A percentile compares a stretch with the other conserved stretches of the same genome.
Conservation (phyloP, 2,797 vertebrate species). For the Pterois miles region DNA sequence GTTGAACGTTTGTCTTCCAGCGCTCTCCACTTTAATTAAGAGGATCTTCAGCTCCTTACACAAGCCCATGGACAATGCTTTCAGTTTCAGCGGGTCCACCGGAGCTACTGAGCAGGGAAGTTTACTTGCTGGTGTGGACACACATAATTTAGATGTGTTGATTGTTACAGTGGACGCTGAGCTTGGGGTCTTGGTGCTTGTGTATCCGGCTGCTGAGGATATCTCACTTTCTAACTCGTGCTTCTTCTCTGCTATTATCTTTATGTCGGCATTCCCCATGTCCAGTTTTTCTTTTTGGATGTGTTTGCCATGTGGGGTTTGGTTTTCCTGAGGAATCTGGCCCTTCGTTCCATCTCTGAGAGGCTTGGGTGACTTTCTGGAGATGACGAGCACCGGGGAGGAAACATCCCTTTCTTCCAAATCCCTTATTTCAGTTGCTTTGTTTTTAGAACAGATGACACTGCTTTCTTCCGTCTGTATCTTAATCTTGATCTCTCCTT, state of each 20-base stretch:
- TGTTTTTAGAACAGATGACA: conserved; percentile 32
- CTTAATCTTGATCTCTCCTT: conserved; percentile 62
- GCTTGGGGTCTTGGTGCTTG: conserved; percentile 31
- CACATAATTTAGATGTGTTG: conserved; percentile 44
- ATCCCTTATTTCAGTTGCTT: conserved; percentile 41
- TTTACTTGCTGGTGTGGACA: conserved; percentile 41
- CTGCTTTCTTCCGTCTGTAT: conserved; percentile 58
- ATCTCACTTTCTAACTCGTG: conserved; percentile 49
- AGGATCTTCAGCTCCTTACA: conserved; percentile 90
- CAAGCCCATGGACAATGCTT: conserved; percentile 86
- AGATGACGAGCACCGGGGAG: conserved; percentile 39
- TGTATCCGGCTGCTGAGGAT: conserved; percentile 15
- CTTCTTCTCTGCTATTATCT: conserved; percentile 26
- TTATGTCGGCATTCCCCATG: conserved; percentile 36
- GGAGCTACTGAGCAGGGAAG: conserved; percentile 56
- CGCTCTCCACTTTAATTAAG: conserved; percentile 88
- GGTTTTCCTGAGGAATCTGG: conserved; percentile 81
- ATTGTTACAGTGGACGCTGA: conserved; percentile 41
- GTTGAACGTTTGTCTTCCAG: conserved; percentile 86
- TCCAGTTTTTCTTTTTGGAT: conserved; percentile 70
- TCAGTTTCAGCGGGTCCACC: conserved; percentile 85
- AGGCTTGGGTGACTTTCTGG: conserved; percentile 46
- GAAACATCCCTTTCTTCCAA: conserved; percentile 35
- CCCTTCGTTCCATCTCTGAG: conserved; percentile 74
- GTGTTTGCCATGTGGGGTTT: conserved; percentile 75